phyloP scores from a whole-genome alignment of 92 coral and sea anemone species.

The Hydrozoanthus gracilis region DNA sequence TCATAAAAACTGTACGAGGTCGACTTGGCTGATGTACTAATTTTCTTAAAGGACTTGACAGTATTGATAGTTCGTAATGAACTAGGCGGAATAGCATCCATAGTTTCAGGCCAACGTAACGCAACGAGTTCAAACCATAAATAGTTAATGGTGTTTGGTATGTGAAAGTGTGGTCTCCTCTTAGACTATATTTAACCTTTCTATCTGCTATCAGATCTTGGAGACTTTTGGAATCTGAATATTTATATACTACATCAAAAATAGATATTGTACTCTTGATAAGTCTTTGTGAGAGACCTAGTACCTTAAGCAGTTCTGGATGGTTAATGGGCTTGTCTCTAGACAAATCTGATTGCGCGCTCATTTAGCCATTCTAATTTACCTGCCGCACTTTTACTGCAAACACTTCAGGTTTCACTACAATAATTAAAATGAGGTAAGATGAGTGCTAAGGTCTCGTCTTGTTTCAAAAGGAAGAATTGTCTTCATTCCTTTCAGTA shows the following conservation, averaged over 20 bases:
- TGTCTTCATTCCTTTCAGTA: slow-evolving; percentile 47
- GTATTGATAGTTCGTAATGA: background rate
- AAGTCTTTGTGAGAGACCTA: slow-evolving; percentile 10
- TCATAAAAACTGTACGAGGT: background rate
- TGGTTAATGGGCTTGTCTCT: slow-evolving; percentile 14
- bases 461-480: slow-evolving; percentile 45
- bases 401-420: slow-evolving; percentile 59
- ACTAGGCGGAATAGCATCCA: background rate
- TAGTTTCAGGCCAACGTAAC: slow-evolving; percentile 21
- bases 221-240: slow-evolving; percentile 11
- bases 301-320: background rate
- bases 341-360: slow-evolving; percentile 39
- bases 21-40: background rate
- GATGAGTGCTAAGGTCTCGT: slow-evolving; percentile 31
- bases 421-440: slow-evolving; percentile 59
- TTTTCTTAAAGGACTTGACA: background rate
- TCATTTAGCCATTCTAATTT: slow-evolving; percentile 52
- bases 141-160: background rate
- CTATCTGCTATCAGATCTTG: slow-evolving; percentile 22
- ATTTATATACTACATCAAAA: slow-evolving; percentile 3
- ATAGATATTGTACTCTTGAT: background rate
- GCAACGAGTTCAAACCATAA: background rate
- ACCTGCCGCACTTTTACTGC: slow-evolving; percentile 50
- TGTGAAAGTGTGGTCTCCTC: slow-evolving; percentile 4
- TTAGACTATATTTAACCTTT: background rate